Evolutionary conservation across 2,888 invertebrate species (phyloP), one percentile per base, ranked within the genome.

Genomic region (Sminthurides aquaticus): DNA sequence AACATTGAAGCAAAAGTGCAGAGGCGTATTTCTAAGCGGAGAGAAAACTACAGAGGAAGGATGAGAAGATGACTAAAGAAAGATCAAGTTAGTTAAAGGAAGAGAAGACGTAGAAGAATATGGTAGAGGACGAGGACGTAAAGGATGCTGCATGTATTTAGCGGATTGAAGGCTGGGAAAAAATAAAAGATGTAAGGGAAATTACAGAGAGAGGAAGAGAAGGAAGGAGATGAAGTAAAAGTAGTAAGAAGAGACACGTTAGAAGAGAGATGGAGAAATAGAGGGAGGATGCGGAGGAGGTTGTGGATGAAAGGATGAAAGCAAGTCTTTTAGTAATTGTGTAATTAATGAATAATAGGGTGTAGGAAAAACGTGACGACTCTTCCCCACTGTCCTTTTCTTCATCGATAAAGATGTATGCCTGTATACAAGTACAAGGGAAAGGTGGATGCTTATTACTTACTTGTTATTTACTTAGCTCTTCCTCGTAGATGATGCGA

Each of bases 271-370:
- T 5, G 15, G 15, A 34, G 43, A 34, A 34, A 34, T 34, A 34
- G 15, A 34, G 15, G 43, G 15, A 34, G n/a, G n/a, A 34, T 34
- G 43, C 43, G 15, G 43, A 34, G 43, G 5, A 55, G 55, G 55
- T 18, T 25, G 22, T 3, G 11, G 55, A 22, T 22, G 20, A 22
- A 52, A 52, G 28, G 26, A 20, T 28, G 58, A 58, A 59, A 49
- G 58, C 22, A 29, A 34, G 24, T 18, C 24, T 24, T 58, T 58
- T 58, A 34, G 43, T 67, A 65, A 65, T 67, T 65, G 67, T 67
- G 62, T 65, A 67, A 67, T 67, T 67, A 67, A 67, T 67, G 65
- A 67, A 67, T 65, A 67, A 67, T 67, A 57, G 65, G 57, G 43
- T 34, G 43, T 34, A 34, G 43, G 43, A 57, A 20, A 29, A n/a